Evolutionary conservation across 2,113 vertebrate genomes (phyloP), one percentile per base, ranked within the genome.

Genomic region (Indicator indicator): DNA sequence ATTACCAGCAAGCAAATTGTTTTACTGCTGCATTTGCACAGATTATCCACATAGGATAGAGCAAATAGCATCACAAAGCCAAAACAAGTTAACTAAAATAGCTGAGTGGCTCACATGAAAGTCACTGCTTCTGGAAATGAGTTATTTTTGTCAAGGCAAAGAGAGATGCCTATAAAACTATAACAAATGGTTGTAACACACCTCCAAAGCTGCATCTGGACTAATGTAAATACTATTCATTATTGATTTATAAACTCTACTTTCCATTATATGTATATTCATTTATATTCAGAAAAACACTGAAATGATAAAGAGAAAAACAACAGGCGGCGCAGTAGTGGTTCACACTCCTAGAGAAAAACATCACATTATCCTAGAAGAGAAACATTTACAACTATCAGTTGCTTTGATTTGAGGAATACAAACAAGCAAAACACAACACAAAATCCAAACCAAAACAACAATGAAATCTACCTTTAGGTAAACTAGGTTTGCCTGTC

Each of bases 211-310:
- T 72, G 52, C 64, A 94, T 83, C 36, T 6, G 8, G 52, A 60
- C 19, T 78, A 86, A 77, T 65, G 76, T 20, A 93, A 75, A 86
- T 46, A 64, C 48, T 63, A 18, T 16, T 83, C 83, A 91, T 83
- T 94, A 79, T 46, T 91, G 42, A 78, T 46, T 90, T 93, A 52
- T 65, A 87, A 85, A 42, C 36, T 20, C 46, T 94, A 46, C 92
- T 96, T 96, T 94, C 69, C 80, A 92, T 90, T 6, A 18, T 24
- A 90, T 70, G 55, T 88, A 75, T 89, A 77, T 94, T 90, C 40
- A 90, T 93, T n/a, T 48, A 75, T 26, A 83, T 93, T 74, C 30
- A 52, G 70, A 79, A 88, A 86, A 6, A 92, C 62, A 38, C 20
- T 75, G 83, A 88, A 88, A 86, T 64, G 3, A 36, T 78, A 63